Percentiles rank a stretch among this genome's conserved stretches.
These are phyloP conservation scores for Epizoanthus stellaris DNA, from an alignment of 92 coral and sea anemone genomes.

Conservation along the genomic window DNA sequence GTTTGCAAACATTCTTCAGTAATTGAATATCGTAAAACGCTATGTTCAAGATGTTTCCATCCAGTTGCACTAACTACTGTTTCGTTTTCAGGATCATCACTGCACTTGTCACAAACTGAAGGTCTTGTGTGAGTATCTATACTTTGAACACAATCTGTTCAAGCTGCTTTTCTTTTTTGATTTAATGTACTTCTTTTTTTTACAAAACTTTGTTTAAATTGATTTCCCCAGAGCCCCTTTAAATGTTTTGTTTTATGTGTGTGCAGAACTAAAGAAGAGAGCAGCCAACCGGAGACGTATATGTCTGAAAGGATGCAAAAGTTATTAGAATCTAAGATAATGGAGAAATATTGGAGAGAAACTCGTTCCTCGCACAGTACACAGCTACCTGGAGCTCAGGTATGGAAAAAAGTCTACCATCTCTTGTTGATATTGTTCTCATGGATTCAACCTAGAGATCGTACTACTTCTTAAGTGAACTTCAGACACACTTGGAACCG, in stretches of 20 bases:
- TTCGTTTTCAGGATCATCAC: slow-evolving; percentile 8
- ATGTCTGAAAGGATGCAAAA: slow-evolving; percentile 35
- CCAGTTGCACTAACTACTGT: too few relatives aligned
- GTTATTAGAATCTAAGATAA: slow-evolving; percentile 30
- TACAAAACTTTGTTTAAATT: background rate
- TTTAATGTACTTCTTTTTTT: too few relatives aligned
- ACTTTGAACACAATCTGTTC: background rate
- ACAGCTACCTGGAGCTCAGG: background rate
- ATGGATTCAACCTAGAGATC: too few relatives aligned
- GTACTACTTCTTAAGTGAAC: too few relatives aligned
- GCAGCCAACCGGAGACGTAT: background rate
- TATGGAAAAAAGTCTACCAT: background rate
- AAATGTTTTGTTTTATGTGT: too few relatives aligned
- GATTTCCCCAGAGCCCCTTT: background rate
- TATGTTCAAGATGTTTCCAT: too few relatives aligned
- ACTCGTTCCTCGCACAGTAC: background rate
- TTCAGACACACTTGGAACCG: too few relatives aligned
- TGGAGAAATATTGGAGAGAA: slow-evolving; percentile 35
- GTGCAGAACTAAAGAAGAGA: slow-evolving; percentile 5
- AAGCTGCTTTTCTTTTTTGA: too few relatives aligned
- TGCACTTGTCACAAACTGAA: slow-evolving; percentile 6
- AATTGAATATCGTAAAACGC: too few relatives aligned
- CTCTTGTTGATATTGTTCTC: background rate
- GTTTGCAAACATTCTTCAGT: too few relatives aligned
- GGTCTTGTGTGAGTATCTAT: background rate